phyloP scores from a whole-genome alignment of 2,888 invertebrate genomes.

The Scaptomyza polygonia region DNA sequence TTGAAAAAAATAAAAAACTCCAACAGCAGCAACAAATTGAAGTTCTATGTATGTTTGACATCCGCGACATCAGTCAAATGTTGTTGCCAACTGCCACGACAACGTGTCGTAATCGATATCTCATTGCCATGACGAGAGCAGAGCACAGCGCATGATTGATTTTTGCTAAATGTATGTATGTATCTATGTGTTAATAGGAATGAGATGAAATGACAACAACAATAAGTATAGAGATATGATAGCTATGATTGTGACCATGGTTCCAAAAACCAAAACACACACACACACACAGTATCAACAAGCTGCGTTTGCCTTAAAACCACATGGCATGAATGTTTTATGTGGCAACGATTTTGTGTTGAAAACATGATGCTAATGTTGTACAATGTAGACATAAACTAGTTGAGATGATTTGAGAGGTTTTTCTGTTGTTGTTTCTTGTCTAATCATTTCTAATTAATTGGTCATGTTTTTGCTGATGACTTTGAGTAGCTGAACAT shows the following conservation, averaged over 20 bases:
- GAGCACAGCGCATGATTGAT: slow-evolving; percentile 64
- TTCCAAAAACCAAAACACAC: slow-evolving; percentile 23
- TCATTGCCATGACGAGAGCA: slow-evolving; percentile 64
- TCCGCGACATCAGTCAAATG: slow-evolving; percentile 57
- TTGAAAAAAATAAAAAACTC: slow-evolving; percentile 20
- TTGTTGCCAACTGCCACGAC: slow-evolving; percentile 37
- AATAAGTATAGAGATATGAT: slow-evolving; percentile 22
- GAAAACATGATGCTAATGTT: slow-evolving; percentile 27
- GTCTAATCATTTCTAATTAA: slow-evolving; percentile 41
- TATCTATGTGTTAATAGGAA: neutral
- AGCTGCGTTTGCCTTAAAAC: slow-evolving; percentile 24
- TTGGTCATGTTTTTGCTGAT: slow-evolving; percentile 12
- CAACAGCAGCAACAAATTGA: slow-evolving; percentile 18
- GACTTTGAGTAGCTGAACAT: slow-evolving; percentile 10
- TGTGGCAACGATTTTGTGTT: slow-evolving; percentile 38
- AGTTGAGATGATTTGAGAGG: neutral
- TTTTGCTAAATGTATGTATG: slow-evolving; percentile 33
- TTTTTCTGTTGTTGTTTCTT: slow-evolving; percentile 7
- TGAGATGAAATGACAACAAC: slow-evolving; percentile 33
- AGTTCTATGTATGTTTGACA: slow-evolving; percentile 38
- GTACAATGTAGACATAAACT: slow-evolving; percentile 12
- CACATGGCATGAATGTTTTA: slow-evolving; percentile 5
- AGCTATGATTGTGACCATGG: slow-evolving; percentile 37
- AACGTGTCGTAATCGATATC: slow-evolving; percentile 77
- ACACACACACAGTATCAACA: neutral